Base-by-base conservation (phyloP, 2,113 vertebrate genomes). In the Siniperca chuatsi region DNA sequence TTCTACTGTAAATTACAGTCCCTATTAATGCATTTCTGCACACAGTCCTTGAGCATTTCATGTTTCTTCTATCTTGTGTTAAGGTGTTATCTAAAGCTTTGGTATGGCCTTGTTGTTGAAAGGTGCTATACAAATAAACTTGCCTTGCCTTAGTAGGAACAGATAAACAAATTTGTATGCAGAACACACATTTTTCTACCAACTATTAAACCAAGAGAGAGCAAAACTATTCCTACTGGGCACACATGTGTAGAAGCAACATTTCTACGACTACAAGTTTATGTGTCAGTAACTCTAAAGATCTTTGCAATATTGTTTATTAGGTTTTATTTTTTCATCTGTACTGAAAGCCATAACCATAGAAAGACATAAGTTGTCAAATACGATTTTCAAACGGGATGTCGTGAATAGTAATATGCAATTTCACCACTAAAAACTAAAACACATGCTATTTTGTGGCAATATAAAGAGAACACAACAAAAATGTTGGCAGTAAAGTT, bases 371-470 rank as follows among this genome's bases (percentile, higher is more conserved):
- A 29, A 44, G 25, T 67, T 85, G 37, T 58, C 8, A 77, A 58
- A 62, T 64, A 6, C 40, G 4, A 76, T 80, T 69, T 67, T 79
- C 4, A 35, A 18, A 64, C 44, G 61, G 0, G 11, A 72, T 23
- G 65, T 68, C 40, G 25, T 78, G 25, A 76, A 83, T 73, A 89
- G 64, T 44, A 87, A 84, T 62, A 25, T 86, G 80, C 46, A 79
- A 76, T 87, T 78, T 76, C 20, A 78, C 50, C 44, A 69, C 55
- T 42, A 84, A 86, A 78, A 82, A 58, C 42, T 8, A 72, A 70
- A 70, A 60, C 61, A 46, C 57, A 58, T 6, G 2, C 20, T 54
- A 66, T 80, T 68, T 76, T 77, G 50, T 70, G 60, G 70, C 50
- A 70, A 40, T 25, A 73, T 54, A 74, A 85, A 70, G 57, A 66